These are phyloP conservation scores for Tethea ocularis DNA, from an alignment of 2,888 invertebrate genomes.

Conservation along the genomic window DNA sequence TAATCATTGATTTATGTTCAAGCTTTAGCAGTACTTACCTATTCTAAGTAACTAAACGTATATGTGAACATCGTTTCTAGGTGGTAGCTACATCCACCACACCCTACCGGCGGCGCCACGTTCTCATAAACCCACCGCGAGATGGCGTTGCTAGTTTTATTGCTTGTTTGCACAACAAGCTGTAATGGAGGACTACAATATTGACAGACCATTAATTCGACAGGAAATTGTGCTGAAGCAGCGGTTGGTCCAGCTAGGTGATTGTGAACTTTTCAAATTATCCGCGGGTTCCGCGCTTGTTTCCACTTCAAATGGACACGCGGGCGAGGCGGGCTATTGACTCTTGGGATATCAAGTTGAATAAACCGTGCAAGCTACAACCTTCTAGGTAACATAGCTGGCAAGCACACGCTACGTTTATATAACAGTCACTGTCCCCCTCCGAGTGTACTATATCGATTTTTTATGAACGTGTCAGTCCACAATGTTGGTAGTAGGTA, in stretches of 20 bases:
- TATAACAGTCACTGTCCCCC: slow-evolving; percentile 20
- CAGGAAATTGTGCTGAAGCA: slow-evolving; percentile 81
- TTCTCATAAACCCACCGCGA: slow-evolving; percentile 67
- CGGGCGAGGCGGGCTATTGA: slow-evolving; percentile 37
- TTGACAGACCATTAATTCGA: slow-evolving; percentile 83
- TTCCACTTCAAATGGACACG: slow-evolving; percentile 66
- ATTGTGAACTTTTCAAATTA: slow-evolving; percentile 84
- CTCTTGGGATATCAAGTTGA: slow-evolving; percentile 53
- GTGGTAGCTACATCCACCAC: not conserved
- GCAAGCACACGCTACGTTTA: slow-evolving; percentile 23
- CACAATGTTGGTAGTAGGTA: slow-evolving; percentile 10
- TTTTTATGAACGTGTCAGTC: slow-evolving; percentile 24
- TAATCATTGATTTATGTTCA: not conserved
- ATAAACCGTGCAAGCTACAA: slow-evolving; percentile 50
- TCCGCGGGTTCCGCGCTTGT: slow-evolving; percentile 71
- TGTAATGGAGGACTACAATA: slow-evolving; percentile 79
- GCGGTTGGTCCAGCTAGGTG: slow-evolving; percentile 67
- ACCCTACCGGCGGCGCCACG: slow-evolving; percentile 46
- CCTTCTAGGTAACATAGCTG: slow-evolving; percentile 23
- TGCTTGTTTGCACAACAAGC: slow-evolving; percentile 75
- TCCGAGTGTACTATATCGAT: slow-evolving; percentile 26
- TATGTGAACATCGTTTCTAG: not conserved
- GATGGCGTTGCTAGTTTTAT: slow-evolving; percentile 76
- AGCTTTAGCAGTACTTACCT: not conserved
- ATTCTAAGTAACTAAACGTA: not conserved